Evolutionary conservation across 2,888 invertebrate genomes (phyloP).

Genomic region (Nephrotoma appendiculata): DNA sequence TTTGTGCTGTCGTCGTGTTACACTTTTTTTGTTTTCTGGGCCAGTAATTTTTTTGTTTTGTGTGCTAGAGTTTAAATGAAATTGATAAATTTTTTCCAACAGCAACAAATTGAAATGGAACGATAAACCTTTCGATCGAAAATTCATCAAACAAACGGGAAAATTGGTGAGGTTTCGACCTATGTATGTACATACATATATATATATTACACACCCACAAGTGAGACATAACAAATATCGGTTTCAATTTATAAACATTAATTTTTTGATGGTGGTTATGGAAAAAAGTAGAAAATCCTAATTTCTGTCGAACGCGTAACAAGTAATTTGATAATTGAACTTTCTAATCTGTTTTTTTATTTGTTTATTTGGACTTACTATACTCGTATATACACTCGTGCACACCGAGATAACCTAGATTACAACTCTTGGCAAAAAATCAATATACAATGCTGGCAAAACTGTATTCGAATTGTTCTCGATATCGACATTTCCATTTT

Average conservation of each 20-base stretch:
- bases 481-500: not conserved
- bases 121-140: not conserved
- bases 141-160: not conserved
- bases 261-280: not conserved
- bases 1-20: not conserved
- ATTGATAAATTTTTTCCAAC: not conserved
- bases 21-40: not conserved
- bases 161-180: not conserved
- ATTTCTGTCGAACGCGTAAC: not conserved
- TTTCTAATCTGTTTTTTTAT: not conserved
- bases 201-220: not conserved
- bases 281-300: not conserved
- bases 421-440: not conserved
- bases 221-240: not conserved
- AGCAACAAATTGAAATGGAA: not conserved
- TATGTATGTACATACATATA: not conserved
- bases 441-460: not conserved
- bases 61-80: not conserved
- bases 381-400: not conserved
- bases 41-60: not conserved
- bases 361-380: not conserved
- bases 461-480: not conserved
- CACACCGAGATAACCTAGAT: not conserved
- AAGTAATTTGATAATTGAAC: not conserved
- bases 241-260: not conserved